phyloP scores from a whole-genome alignment of 2,888 invertebrate genomes.

The Drosophila niveifrons region DNA sequence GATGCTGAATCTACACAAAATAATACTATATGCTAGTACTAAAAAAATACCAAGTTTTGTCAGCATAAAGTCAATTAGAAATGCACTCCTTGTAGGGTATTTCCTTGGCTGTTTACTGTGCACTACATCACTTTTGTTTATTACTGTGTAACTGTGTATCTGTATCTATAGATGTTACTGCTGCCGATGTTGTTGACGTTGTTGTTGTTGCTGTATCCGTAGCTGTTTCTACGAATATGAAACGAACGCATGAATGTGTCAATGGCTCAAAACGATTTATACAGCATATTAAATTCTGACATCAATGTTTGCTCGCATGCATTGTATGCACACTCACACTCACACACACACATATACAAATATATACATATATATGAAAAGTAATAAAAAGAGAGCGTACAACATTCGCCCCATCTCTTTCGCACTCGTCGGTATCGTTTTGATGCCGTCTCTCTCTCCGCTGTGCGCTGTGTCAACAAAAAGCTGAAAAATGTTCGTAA shows the following conservation, averaged over 20 bases:
- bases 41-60: too few species aligned
- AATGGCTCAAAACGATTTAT: slow-evolving; percentile 82
- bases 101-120: not conserved
- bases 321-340: slow-evolving; percentile 54
- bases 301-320: slow-evolving; percentile 72
- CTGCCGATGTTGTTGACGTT: not conserved
- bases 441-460: slow-evolving; percentile 8
- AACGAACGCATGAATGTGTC: slow-evolving; percentile 79
- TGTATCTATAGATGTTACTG: slow-evolving; percentile 9
- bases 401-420: slow-evolving; percentile 5
- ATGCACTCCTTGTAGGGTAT: slow-evolving; percentile 4
- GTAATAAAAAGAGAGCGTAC: slow-evolving; percentile 48
- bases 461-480: slow-evolving; percentile 54
- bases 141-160: not conserved
- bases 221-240: slow-evolving; percentile 53
- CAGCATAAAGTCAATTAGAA: too few species aligned
- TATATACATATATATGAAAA: slow-evolving; percentile 28
- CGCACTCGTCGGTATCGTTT: slow-evolving; percentile 9
- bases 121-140: slow-evolving; percentile 12
- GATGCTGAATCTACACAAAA: too few species aligned
- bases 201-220: slow-evolving; percentile 26
- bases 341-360: not conserved
- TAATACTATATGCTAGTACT: too few species aligned
- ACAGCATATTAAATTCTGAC: slow-evolving; percentile 81
- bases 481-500: slow-evolving; percentile 57